Conservation (phyloP, 2,888 invertebrate species). For the Lithosia quadra region DNA sequence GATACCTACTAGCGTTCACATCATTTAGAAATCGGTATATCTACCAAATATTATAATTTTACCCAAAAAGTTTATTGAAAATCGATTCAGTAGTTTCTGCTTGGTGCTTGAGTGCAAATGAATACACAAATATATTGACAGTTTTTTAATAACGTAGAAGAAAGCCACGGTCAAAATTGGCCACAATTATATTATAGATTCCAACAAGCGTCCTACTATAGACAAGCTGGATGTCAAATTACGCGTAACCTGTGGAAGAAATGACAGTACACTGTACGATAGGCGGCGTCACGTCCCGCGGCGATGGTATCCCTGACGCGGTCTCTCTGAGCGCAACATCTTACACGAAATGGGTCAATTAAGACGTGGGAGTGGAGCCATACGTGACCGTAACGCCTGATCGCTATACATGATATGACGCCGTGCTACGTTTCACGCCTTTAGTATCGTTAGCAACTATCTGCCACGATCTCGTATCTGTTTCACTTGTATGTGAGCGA, state of each 20-base stretch:
- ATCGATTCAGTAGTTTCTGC: neutral
- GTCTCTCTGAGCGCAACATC: slow-evolving; percentile 74
- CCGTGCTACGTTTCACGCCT: slow-evolving; percentile 82
- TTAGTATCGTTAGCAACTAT: slow-evolving; percentile 65
- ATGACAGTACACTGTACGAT: slow-evolving; percentile 58
- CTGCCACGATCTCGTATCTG: slow-evolving; percentile 61
- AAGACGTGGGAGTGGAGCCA: slow-evolving; percentile 84
- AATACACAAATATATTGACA: neutral
- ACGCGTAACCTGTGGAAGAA: slow-evolving; percentile 50
- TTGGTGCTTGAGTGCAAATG: neutral
- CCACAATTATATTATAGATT: slow-evolving; percentile 20
- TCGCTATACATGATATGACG: slow-evolving; percentile 66
- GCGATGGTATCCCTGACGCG: slow-evolving; percentile 83
- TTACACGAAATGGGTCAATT: slow-evolving; percentile 86
- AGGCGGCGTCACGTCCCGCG: slow-evolving; percentile 77
- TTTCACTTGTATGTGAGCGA: slow-evolving; percentile 34
- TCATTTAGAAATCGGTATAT: too few species aligned
- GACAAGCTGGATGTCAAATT: slow-evolving; percentile 55
- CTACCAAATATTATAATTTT: too few species aligned
- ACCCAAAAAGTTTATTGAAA: too few species aligned
- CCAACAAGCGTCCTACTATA: slow-evolving; percentile 25
- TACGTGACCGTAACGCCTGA: slow-evolving; percentile 85
- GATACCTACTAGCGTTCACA: too few species aligned
- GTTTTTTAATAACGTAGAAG: neutral
- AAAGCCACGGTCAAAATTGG: neutral